Conservation (phyloP, 2,797 vertebrate genomes). For the Ceryle rudis region DNA sequence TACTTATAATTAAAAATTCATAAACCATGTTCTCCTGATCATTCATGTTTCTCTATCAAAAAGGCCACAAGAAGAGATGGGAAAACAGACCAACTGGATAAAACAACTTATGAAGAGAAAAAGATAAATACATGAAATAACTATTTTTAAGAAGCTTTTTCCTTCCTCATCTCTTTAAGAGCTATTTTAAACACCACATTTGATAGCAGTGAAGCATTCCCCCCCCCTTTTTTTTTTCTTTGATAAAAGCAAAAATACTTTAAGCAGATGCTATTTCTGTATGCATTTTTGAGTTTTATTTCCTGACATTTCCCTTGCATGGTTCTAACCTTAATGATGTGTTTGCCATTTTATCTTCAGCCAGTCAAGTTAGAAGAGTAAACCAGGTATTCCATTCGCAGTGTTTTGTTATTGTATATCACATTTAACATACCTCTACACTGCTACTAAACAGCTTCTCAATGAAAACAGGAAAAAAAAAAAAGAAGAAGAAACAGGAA, state of each 20-base stretch:
- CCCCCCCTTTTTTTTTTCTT: neutral
- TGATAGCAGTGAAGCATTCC: neutral
- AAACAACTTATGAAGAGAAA: neutral
- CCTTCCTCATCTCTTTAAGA: neutral
- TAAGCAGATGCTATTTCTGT: constrained; percentile 15
- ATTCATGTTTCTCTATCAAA: neutral
- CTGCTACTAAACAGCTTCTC: neutral
- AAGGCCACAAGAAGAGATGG: neutral
- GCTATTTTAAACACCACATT: constrained; percentile 1
- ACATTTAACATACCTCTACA: neutral
- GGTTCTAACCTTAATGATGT: constrained; percentile 32
- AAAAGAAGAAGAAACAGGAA: neutral
- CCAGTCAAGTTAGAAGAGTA: constrained; percentile 2
- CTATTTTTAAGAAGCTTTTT: neutral
- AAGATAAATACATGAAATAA: neutral
- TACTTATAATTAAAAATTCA: neutral
- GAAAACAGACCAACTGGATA: neutral
- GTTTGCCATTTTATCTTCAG: constrained; percentile 34
- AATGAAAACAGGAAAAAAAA: neutral
- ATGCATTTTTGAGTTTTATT: constrained; percentile 36
- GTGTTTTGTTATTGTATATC: neutral
- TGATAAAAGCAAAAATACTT: neutral
- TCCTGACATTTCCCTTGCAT: constrained; percentile 19
- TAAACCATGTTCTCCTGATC: neutral
- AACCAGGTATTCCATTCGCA: neutral